Conservation (phyloP, 1,140 invertebrate species). For the Coptotermes formosanus region DNA sequence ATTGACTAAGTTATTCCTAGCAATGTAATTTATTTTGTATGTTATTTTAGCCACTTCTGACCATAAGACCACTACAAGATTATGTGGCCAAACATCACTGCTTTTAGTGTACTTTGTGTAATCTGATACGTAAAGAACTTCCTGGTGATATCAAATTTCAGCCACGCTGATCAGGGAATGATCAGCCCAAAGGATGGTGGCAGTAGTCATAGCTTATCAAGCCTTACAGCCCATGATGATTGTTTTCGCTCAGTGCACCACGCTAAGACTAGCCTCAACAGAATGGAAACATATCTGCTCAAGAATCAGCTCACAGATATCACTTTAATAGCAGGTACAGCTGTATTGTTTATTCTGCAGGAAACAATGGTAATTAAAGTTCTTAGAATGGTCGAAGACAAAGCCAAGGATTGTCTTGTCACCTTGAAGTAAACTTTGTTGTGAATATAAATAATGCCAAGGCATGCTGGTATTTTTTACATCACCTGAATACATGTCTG, state of each 20-base stretch:
- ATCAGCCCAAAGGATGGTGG: constrained; percentile 32
- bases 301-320: constrained; percentile 79
- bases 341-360: background rate
- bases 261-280: constrained; percentile 73
- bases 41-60: no score
- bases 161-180: background rate
- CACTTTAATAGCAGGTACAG: constrained; percentile 65
- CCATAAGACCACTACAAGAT: no score
- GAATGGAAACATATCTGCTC: constrained; percentile 78
- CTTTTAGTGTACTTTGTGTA: no score
- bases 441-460: no score
- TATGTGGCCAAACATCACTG: no score
- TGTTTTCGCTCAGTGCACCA: constrained; percentile 76
- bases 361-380: no score
- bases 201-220: constrained; percentile 51
- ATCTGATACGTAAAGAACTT: no score
- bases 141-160: background rate
- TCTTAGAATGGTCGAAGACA: background rate
- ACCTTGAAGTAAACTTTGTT: no score
- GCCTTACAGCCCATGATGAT: constrained; percentile 63
- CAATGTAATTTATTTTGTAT: no score
- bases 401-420: background rate
- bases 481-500: no score
- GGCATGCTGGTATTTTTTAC: no score
- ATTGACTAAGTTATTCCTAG: no score